These are phyloP conservation scores for Drosophila helvetica DNA, from an alignment of 2,888 invertebrate species.

Conservation along the genomic window DNA sequence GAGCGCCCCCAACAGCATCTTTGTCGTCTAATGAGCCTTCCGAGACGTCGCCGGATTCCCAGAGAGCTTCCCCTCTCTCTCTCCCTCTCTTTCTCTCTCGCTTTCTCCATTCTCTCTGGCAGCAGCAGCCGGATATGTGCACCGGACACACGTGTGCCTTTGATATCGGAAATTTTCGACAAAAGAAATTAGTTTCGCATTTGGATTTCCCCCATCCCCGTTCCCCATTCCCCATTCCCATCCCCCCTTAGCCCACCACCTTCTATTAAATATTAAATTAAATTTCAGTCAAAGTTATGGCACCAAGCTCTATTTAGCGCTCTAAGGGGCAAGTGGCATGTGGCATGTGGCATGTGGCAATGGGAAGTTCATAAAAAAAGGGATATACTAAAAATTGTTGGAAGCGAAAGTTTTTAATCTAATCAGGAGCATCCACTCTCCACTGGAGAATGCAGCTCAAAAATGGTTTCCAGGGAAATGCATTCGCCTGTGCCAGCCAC, in stretches of 20 bases:
- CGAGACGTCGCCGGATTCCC: slow-evolving; percentile 20
- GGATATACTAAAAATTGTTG: too few species aligned
- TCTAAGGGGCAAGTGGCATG: slow-evolving; percentile 12
- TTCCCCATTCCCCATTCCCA: too few species aligned
- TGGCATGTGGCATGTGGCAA: too few species aligned
- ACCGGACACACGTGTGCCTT: slow-evolving; percentile 62
- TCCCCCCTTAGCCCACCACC: too few species aligned
- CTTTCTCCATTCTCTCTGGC: slow-evolving; percentile 8
- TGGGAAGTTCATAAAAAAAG: too few species aligned
- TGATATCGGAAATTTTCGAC: slow-evolving; percentile 50
- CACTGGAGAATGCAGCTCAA: background rate
- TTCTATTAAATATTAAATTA: background rate
- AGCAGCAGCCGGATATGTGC: slow-evolving; percentile 52
- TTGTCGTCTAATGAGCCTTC: slow-evolving; percentile 63
- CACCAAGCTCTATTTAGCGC: background rate
- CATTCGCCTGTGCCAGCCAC: slow-evolving; percentile 22
- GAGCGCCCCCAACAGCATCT: slow-evolving; percentile 16
- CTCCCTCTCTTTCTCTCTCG: too few species aligned
- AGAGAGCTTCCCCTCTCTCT: slow-evolving; percentile 50
- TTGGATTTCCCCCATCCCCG: background rate
- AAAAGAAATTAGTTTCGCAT: slow-evolving; percentile 39
- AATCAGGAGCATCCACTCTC: slow-evolving; percentile 58
- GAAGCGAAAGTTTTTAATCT: slow-evolving; percentile 63
- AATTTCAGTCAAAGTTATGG: background rate
- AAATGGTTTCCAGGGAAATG: background rate